Percentiles rank a stretch among this genome's conserved stretches.
phyloP scores from a whole-genome alignment of 2,888 invertebrate species.

The Rhabditoides inermis region DNA sequence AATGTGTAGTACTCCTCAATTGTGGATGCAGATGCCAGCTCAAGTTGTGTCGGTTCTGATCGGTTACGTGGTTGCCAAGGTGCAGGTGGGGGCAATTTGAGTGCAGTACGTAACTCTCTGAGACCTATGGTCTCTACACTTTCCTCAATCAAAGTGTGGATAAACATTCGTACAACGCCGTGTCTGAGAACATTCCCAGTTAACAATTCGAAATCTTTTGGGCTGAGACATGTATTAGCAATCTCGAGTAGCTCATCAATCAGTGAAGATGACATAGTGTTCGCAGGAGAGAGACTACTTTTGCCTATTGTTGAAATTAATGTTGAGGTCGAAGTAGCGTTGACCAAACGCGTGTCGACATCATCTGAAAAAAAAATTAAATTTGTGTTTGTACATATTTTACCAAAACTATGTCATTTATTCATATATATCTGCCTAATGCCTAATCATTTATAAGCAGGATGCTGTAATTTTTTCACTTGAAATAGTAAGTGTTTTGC shows the following conservation, averaged over 20 bases:
- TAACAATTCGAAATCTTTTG: conserved; percentile 9
- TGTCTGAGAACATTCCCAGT: conserved; percentile 12
- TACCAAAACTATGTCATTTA: conserved; percentile 10
- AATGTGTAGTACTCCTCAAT: conserved; percentile 16
- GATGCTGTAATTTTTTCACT: too few species aligned
- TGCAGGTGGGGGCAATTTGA: conserved; percentile 9
- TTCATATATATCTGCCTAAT: conserved; percentile 11
- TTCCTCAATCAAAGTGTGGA: conserved; percentile 7
- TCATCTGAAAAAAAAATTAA: conserved; percentile 6
- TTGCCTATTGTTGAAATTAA: not conserved
- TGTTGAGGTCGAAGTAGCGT: conserved; percentile 6
- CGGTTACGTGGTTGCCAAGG: conserved; percentile 9
- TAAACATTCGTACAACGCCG: conserved; percentile 2
- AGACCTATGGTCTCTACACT: conserved; percentile 13
- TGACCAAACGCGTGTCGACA: conserved; percentile 4
- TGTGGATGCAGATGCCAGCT: conserved; percentile 14
- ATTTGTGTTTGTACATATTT: conserved; percentile 6
- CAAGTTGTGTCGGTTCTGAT: conserved; percentile 10
- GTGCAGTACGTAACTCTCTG: conserved; percentile 14
- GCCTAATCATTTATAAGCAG: too few species aligned
- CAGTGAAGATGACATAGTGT: conserved; percentile 7
- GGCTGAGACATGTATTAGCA: conserved; percentile 10
- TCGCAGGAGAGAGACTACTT: conserved; percentile 3
- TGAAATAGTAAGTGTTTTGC: too few species aligned
- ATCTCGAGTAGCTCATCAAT: conserved; percentile 14